Base-by-base conservation (phyloP, 2,797 vertebrate genomes). In the Pipistrellus kuhlii region DNA sequence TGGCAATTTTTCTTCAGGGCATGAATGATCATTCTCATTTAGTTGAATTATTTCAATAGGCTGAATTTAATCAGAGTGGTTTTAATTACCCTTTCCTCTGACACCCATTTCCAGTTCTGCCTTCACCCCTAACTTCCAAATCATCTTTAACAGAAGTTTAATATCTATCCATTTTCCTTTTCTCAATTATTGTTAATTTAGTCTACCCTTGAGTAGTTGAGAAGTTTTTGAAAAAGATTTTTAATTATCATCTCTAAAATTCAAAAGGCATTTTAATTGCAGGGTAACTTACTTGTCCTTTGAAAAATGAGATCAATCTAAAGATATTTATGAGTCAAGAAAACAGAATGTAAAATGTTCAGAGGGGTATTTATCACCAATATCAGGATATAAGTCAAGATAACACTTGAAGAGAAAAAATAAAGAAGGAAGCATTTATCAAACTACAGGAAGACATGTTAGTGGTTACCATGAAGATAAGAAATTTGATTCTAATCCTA, bases 201-300 rank as follows among this genome's bases (percentile, higher is more conserved):
- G 66, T 91, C 92, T 95, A 51, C 55, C 69, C 64, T 57, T 93
- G 53, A 95, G 66, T 93, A 96, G 64, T 59, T 95, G 53, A 96
- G 92, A 96, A 97, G 88, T 96, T 62, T 62, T 62, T 96, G 87
- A 96, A 93, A 92, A 91, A 95, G n/a, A 96, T 93, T 88, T 95
- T 88, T 75, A 75, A 90, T 96, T 95, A 96, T 96, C 90, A 97
- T 78, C 94, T 95, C 89, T 64, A 69, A 35, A 96, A 97, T 97
- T 95, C 94, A 91, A 97, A 98, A 85, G 77, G 76, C 90, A 76
- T 66, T 83, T 97, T 72, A 91, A 94, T 96, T 86, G 75, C 25
- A 59, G 59, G 23, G 55, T 75, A 96, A 95, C 94, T 84, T 94
- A 72, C 80, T 75, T 97, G 88, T 92, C 78, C 95, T 97, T 97